Percentiles rank a stretch among this genome's conserved stretches.
Conservation (phyloP, 1,140 invertebrate genomes). For the Mercenaria mercenaria region DNA sequence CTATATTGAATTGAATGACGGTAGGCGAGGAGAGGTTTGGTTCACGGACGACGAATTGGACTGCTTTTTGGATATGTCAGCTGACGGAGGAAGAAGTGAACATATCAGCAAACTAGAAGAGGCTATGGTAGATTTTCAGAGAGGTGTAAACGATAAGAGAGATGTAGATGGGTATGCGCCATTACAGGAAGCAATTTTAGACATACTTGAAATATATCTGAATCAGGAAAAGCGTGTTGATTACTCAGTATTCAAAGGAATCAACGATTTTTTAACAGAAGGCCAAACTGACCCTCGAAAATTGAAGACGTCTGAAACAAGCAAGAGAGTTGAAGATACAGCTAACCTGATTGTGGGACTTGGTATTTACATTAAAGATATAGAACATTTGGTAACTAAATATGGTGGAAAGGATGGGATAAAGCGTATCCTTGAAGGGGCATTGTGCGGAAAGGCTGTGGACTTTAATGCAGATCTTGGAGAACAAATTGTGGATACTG, state of each 20-base stretch:
- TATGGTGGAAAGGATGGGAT: not conserved
- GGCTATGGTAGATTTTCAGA: slow-evolving; percentile 21
- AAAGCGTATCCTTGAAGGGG: not conserved
- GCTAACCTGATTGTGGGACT: not conserved
- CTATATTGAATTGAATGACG: not conserved
- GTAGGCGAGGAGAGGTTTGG: not conserved
- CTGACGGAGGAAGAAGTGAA: slow-evolving; percentile 17
- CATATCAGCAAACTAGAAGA: not conserved
- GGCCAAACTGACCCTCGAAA: not conserved
- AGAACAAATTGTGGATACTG: not conserved
- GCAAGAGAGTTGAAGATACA: not conserved
- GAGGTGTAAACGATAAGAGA: not conserved
- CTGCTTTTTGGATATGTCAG: not conserved
- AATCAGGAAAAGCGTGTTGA: not conserved
- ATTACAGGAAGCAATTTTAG: not conserved
- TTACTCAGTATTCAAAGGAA: not conserved
- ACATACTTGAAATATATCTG: not conserved
- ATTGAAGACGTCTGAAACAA: not conserved
- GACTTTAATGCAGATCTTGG: not conserved
- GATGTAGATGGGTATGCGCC: not conserved
- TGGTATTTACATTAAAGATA: too few species aligned
- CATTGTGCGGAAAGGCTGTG: not conserved
- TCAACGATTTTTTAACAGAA: not conserved
- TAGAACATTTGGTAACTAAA: not conserved
- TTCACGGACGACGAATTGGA: not conserved